Percentiles rank a stretch among this genome's conserved stretches.
These are phyloP conservation scores for Mactra quadrangularis DNA, from an alignment of 1,140 invertebrate species.

Conservation along the genomic window DNA sequence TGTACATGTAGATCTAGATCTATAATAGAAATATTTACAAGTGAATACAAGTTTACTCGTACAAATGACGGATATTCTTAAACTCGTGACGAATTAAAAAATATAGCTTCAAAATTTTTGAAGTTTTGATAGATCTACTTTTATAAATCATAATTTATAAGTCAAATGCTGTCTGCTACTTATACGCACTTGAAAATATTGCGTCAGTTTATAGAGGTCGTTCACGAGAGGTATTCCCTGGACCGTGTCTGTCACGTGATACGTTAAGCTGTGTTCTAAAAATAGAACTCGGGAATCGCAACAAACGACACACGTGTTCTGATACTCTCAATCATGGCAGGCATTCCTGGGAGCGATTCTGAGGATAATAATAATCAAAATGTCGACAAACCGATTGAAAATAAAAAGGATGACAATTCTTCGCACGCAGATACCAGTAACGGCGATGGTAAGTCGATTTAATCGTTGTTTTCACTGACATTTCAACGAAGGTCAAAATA, in stretches of 20 bases:
- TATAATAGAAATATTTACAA: too few species aligned
- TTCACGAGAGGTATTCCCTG: too few species aligned
- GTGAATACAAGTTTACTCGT: too few species aligned
- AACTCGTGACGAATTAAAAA: too few species aligned
- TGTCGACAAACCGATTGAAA: constrained; percentile 3
- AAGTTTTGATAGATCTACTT: too few species aligned
- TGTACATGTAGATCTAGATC: too few species aligned
- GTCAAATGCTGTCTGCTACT: too few species aligned
- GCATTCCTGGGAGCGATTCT: constrained; percentile 46
- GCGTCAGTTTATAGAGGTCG: too few species aligned
- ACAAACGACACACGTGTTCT: constrained; percentile 50
- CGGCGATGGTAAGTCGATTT: constrained; percentile 38
- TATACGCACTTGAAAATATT: too few species aligned
- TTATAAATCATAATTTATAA: too few species aligned
- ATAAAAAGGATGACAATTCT: neutral
- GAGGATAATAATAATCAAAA: constrained; percentile 29
- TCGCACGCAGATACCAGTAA: constrained; percentile 6
- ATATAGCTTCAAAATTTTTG: too few species aligned
- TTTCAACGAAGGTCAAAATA: constrained; percentile 12
- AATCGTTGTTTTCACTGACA: neutral
- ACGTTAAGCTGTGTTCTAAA: constrained; percentile 2
- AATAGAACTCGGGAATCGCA: constrained; percentile 50
- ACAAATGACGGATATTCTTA: too few species aligned
- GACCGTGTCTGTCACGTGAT: neutral
- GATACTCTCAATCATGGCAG: constrained; percentile 48